These are phyloP conservation scores for Drosophila recens DNA, from an alignment of 2,888 invertebrate genomes.

Conservation along the genomic window DNA sequence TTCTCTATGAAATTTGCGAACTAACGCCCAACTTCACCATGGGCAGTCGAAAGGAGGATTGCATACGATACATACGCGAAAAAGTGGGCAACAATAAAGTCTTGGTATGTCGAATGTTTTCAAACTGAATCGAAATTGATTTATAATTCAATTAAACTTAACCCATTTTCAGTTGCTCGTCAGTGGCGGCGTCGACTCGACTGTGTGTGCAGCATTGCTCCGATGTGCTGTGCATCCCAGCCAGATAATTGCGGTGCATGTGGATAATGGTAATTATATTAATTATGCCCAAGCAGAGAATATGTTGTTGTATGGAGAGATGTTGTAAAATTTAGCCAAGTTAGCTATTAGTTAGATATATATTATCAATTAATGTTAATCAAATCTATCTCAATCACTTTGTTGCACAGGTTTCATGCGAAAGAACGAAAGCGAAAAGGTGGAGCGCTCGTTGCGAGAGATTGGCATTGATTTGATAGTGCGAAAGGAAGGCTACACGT, in stretches of 20 bases:
- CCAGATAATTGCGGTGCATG: slow-evolving; percentile 98
- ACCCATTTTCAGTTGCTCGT: slow-evolving; percentile 91
- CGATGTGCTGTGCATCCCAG: slow-evolving; percentile 95
- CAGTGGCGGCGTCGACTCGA: slow-evolving; percentile 99
- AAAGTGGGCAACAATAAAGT: slow-evolving; percentile 97
- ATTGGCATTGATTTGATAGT: slow-evolving; percentile 93
- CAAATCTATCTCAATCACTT: not conserved
- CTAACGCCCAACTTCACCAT: slow-evolving; percentile 95
- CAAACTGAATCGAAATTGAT: not conserved
- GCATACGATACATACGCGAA: slow-evolving; percentile 96
- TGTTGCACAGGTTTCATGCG: slow-evolving; percentile 92
- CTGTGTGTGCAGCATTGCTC: slow-evolving; percentile 98
- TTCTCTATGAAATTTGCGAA: slow-evolving; percentile 96
- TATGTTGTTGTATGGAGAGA: no score
- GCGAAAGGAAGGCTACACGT: slow-evolving; percentile 90
- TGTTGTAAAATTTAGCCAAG: no score
- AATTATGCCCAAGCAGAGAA: not conserved
- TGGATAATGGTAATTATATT: slow-evolving; percentile 93
- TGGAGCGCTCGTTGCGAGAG: slow-evolving; percentile 92
- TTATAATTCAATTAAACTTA: not conserved
- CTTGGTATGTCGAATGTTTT: slow-evolving; percentile 90
- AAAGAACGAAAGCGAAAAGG: slow-evolving; percentile 96
- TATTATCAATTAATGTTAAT: not conserved
- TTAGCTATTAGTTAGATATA: no score
- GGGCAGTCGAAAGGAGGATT: slow-evolving; percentile 93